A percentile compares a stretch with the other conserved stretches of the same genome.
These are phyloP conservation scores for Drosophila bocqueti DNA, from an alignment of 1,140 invertebrate species.

Conservation along the genomic window DNA sequence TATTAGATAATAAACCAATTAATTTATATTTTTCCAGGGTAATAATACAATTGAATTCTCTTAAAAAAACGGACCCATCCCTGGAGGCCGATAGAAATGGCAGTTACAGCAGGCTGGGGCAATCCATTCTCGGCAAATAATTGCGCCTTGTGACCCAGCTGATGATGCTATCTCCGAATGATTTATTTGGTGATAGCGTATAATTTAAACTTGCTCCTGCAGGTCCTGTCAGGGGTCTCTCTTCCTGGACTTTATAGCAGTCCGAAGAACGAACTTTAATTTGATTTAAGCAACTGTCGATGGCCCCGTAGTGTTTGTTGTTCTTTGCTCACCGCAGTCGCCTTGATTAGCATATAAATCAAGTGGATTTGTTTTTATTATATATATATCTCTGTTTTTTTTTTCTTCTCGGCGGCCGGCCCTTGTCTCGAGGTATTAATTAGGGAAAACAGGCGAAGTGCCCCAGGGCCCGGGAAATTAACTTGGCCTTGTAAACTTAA, in stretches of 20 bases:
- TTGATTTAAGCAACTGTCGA: conserved; percentile 37
- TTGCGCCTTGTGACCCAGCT: conserved; percentile 52
- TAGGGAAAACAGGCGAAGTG: conserved; percentile 43
- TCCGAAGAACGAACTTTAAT: conserved; percentile 32
- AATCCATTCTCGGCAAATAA: conserved; percentile 53
- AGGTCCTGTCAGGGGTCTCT: conserved; percentile 1
- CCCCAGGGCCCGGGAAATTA: conserved; percentile 63
- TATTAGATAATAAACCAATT: not conserved
- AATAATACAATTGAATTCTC: not conserved
- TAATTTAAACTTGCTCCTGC: conserved; percentile 61
- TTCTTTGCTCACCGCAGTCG: not conserved
- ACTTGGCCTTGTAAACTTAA: conserved; percentile 74
- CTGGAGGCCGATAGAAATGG: conserved; percentile 1
- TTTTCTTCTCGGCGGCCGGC: conserved; percentile 4
- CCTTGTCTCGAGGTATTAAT: conserved; percentile 69
- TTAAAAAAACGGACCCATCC: not conserved
- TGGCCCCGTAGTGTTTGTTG: conserved; percentile 32
- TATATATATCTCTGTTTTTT: not conserved
- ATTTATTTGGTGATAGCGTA: conserved; percentile 65
- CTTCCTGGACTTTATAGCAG: conserved; percentile 12
- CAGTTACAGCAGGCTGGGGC: conserved; percentile 2
- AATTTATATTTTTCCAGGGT: not conserved
- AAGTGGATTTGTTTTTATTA: conserved; percentile 53
- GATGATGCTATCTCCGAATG: conserved; percentile 65
- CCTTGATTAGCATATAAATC: conserved; percentile 78